Evolutionary conservation across 1,140 invertebrate genomes (phyloP), one percentile per base, ranked within the genome.

Genomic region (Conus betulinus): DNA sequence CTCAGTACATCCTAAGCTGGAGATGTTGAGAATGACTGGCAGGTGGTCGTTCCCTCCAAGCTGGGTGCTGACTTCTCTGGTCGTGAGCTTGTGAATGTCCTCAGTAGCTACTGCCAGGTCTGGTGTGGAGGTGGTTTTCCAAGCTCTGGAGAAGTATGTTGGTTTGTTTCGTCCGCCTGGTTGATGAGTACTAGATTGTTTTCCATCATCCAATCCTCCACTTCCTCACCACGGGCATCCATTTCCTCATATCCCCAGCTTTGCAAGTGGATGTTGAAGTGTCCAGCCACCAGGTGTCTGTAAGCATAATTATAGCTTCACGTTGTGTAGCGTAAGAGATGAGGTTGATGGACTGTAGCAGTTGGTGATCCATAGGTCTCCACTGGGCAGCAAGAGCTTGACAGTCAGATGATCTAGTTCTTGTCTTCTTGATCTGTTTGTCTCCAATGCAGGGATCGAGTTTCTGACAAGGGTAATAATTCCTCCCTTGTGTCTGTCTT

Each of bases 251-350:
- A 90, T 78, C 85, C 88, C 39, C 91, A 87, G 91, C 90, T 39
- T 79, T 88, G 89, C 3, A 90, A 92, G 25, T 91, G 91, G 85
- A 88, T 89, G 88, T 90, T 90, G 76, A 89, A 89, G 85, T 91
- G 88, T 60, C 87, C 89, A 20, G 86, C 76, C 17, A 90, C 10
- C 10, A 90, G 23, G 51, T 83, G 55, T 63, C 84, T 79, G 83
- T 76, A 67, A 10, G 13, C 74, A 1, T 39, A n/a, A n/a, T n/a
- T 76, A 8, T 20, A 78, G 74, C 74, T 78, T 78, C 74, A 78
- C 74, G 13, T n/a, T 87, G 55, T 82, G 81, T 57, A 83, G 67
- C 39, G 39, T 39, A 39, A 39, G 39, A 39, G 39, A 39, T 71
- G 76, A 81, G 76, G 88, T 84, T 25, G 63, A 15, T 25, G 78